Conservation (phyloP, 2,888 invertebrate genomes). For the Corbicula japonica region DNA sequence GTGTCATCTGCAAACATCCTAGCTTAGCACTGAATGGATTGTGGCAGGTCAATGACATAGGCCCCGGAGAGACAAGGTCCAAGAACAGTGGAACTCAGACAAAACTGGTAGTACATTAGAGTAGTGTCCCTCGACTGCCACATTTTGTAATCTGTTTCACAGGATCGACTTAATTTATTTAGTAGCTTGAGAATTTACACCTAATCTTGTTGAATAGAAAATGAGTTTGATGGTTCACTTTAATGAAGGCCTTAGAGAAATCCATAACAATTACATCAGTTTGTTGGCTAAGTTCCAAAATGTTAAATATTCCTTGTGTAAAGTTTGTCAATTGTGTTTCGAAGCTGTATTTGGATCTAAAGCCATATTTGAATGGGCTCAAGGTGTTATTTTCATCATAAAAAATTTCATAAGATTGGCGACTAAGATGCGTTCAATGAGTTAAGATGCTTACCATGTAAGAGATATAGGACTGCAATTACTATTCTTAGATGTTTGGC, state of each 20-base stretch:
- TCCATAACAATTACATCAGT: constrained; percentile 38
- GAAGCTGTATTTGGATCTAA: too few species aligned
- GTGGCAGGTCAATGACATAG: constrained; percentile 42
- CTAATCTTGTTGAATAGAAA: constrained; percentile 11
- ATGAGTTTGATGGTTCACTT: constrained; percentile 23
- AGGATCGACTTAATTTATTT: constrained; percentile 25
- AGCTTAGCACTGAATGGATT: constrained; percentile 19
- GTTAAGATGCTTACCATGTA: too few species aligned
- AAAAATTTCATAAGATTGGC: too few species aligned
- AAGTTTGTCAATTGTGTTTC: too few species aligned
- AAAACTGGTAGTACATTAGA: constrained; percentile 11
- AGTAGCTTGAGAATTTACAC: background rate
- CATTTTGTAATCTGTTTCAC: constrained; percentile 17
- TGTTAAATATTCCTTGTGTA: constrained; percentile 20
- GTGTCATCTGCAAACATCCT: constrained; percentile 51
- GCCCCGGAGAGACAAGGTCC: constrained; percentile 35
- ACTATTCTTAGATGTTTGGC: too few species aligned
- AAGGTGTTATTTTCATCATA: too few species aligned
- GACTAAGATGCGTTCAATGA: too few species aligned
- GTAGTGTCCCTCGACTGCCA: constrained; percentile 17
- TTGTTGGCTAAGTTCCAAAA: constrained; percentile 25
- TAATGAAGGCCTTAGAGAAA: constrained; percentile 40
- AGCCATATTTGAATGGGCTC: too few species aligned
- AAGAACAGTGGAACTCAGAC: constrained; percentile 28
- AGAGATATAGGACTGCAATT: too few species aligned